A percentile compares a stretch with the other conserved stretches of the same genome.
Conservation (phyloP, 2,113 vertebrate genomes). For the Athene noctua region DNA sequence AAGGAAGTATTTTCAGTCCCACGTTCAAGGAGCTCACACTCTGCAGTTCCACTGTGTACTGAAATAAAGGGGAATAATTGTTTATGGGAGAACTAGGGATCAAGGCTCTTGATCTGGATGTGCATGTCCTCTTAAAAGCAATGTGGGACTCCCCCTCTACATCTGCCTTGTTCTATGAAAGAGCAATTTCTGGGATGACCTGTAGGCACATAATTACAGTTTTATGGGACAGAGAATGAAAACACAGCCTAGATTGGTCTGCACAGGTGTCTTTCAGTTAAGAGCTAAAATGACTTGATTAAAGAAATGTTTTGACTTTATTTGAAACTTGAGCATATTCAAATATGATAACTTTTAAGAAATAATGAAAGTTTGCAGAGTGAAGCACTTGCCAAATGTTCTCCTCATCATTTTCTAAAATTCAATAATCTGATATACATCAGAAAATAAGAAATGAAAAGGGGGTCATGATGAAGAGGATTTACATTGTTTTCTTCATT, state of each 20-base stretch:
- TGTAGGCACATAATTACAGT: neutral
- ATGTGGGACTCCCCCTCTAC: rapidly evolving
- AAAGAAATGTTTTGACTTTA: conserved; percentile 53
- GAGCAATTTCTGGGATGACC: neutral
- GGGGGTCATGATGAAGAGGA: conserved; percentile 10
- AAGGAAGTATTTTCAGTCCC: neutral
- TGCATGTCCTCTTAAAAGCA: neutral
- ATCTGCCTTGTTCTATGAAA: neutral
- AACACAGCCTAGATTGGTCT: neutral
- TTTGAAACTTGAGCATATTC: conserved; percentile 48
- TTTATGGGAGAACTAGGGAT: neutral
- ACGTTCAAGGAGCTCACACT: neutral
- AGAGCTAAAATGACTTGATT: conserved; percentile 28
- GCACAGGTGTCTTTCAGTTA: neutral
- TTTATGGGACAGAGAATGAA: neutral
- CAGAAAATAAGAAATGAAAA: conserved; percentile 70
- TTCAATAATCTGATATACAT: conserved; percentile 57
- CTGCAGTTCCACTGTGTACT: neutral
- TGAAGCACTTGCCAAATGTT: conserved; percentile 27
- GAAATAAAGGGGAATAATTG: neutral
- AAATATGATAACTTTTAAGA: conserved; percentile 7
- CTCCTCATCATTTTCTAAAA: conserved; percentile 36
- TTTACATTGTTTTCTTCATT: conserved; percentile 57
- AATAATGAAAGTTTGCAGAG: conserved; percentile 28
- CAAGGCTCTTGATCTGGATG: neutral